Evolutionary conservation across 37 sponge, comb jelly and placozoan genomes (phyloP).

Genomic region (Eunapius fragilis): DNA sequence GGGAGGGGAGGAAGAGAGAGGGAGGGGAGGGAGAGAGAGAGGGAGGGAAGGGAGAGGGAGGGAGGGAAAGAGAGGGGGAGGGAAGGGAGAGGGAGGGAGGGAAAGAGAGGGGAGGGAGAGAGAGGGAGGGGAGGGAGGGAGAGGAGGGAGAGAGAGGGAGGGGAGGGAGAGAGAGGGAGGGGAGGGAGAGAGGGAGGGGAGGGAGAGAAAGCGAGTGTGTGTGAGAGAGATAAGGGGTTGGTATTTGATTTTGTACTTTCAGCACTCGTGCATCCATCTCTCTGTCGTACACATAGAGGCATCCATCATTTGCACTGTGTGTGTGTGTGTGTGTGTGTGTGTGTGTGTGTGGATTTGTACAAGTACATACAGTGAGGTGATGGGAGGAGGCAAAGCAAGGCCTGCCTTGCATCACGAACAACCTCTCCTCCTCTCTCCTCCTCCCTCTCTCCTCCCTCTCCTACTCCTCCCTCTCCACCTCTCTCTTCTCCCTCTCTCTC

Average conservation of each 20-base stretch:
- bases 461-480: no score
- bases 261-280: conserved; percentile 36
- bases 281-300: conserved; percentile 76
- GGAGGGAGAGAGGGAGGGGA: background rate
- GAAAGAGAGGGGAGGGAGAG: background rate
- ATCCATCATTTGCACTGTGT: conserved; percentile 72
- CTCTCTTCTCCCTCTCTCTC: no score
- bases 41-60: background rate
- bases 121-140: background rate
- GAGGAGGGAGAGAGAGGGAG: background rate
- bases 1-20: background rate
- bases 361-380: background rate
- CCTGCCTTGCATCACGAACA: no score
- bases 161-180: background rate
- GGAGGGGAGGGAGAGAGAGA: background rate
- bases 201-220: background rate
- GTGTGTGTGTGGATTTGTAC: no score
- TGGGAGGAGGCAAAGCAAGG: background rate
- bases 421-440: no score
- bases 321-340: no score
- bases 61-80: background rate
- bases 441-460: no score
- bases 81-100: no score
- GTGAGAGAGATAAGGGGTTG: background rate
- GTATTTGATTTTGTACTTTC: conserved; percentile 16